Evolutionary conservation across 2,888 invertebrate genomes (phyloP), one percentile per base, ranked within the genome.

Genomic region (Lasioglossum zephyrum): DNA sequence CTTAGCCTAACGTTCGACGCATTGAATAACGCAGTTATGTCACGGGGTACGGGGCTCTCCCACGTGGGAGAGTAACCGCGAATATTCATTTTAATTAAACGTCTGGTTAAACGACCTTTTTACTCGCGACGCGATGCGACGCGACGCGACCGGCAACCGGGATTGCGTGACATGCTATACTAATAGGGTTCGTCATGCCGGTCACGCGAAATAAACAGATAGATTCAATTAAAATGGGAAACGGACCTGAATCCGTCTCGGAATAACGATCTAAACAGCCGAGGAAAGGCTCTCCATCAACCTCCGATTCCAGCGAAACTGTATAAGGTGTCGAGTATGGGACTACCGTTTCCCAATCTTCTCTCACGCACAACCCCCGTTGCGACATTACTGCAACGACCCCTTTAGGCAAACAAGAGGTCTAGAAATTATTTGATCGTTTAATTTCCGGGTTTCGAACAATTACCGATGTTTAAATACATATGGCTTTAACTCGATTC

Each of bases 21-120:
- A 53, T 84, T 76, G 63, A 26, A 77, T 72, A 77, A 78, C 81
- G 36, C 74, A 22, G 49, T 82, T 83, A 86, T 79, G 85, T 86
- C 84, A 86, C 81, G 81, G 85, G 69, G 60, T 26, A 73, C 75
- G 60, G 78, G 36, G 39, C 11, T 69, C 69, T 69, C 22, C 77
- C 82, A 83, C 69, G 60, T 57, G 57, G 11, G n/a, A 44, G 16
- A 16, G 49, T 36, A 49, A 72, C 44, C 22, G 41, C 49, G 53
- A 72, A 82, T 78, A 60, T 82, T 74, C 69, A 60, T 74, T 49
- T 83, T 78, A 78, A 78, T 78, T 66, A 73, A 82, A 73, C 77
- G 77, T 81, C 81, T 31, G 72, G 72, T 73, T 47, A 47, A 57
- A 77, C 63, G 82, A 60, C 60, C 53, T 53, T 63, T 76, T 53